Conservation (phyloP, 2,113 vertebrate species). For the Dolichallabes microphthalmus region DNA sequence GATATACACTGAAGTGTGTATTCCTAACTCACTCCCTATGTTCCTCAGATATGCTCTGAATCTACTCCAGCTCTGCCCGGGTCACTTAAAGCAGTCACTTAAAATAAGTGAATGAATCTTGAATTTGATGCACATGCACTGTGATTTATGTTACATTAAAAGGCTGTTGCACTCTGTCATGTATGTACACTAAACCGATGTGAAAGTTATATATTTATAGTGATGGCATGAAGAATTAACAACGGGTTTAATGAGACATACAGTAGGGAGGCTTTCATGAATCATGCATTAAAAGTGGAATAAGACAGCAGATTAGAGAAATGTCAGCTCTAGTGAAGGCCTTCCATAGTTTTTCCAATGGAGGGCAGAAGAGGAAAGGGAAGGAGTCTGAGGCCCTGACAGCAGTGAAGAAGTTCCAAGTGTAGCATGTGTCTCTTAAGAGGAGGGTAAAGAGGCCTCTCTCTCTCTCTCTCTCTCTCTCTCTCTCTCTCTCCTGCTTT, state of each 20-base stretch:
- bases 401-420: slow-evolving; percentile 16
- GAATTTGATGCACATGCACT: background rate
- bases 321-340: slow-evolving; percentile 31
- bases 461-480: background rate
- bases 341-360: slow-evolving; percentile 70
- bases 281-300: slow-evolving; percentile 12
- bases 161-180: background rate
- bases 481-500: background rate
- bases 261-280: slow-evolving; percentile 4
- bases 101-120: background rate
- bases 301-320: slow-evolving; percentile 21
- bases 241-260: slow-evolving; percentile 18
- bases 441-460: slow-evolving; percentile 19
- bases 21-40: background rate
- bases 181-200: background rate
- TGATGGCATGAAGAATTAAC: slow-evolving; percentile 16
- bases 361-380: slow-evolving; percentile 79
- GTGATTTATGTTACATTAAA: background rate
- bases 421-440: slow-evolving; percentile 26
- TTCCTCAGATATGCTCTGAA: background rate
- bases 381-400: slow-evolving; percentile 35
- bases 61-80: background rate
- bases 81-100: background rate
- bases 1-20: background rate
- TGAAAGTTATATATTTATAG: background rate